Evolutionary conservation across 2,113 vertebrate genomes (phyloP).

Genomic region (Dicentrarchus labrax): DNA sequence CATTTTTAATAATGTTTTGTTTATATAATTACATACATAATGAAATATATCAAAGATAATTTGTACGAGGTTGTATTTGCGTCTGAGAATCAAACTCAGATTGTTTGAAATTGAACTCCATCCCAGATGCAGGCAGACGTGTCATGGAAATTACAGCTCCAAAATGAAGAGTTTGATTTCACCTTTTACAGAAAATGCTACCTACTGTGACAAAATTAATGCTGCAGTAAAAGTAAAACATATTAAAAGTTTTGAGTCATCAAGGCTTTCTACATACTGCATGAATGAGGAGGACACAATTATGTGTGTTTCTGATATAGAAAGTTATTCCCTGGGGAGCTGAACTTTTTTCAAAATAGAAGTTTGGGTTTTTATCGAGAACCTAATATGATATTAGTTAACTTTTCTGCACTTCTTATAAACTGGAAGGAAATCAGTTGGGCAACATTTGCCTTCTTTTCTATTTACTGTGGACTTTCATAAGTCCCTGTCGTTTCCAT

Average conservation of each 20-base stretch:
- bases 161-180: conserved; percentile 7
- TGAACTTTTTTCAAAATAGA: not conserved
- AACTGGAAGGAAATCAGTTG: not conserved
- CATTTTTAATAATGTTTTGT: not conserved
- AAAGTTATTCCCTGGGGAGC: no score
- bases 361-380: not conserved
- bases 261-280: not conserved
- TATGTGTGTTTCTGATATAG: not conserved
- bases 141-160: not conserved
- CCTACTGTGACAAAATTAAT: not conserved
- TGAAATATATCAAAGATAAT: not conserved
- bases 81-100: not conserved
- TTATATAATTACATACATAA: not conserved
- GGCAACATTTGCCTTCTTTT: not conserved
- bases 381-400: not conserved
- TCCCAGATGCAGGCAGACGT: not conserved
- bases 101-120: conserved; percentile 1
- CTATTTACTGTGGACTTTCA: not conserved
- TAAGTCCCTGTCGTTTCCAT: not conserved
- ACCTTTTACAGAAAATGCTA: conserved; percentile 8
- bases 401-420: not conserved
- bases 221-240: not conserved
- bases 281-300: not conserved
- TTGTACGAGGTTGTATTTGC: not conserved
- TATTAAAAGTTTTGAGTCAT: conserved; percentile 21